Evolutionary conservation across 2,888 invertebrate genomes (phyloP).

Genomic region (Pelosia muscerda): DNA sequence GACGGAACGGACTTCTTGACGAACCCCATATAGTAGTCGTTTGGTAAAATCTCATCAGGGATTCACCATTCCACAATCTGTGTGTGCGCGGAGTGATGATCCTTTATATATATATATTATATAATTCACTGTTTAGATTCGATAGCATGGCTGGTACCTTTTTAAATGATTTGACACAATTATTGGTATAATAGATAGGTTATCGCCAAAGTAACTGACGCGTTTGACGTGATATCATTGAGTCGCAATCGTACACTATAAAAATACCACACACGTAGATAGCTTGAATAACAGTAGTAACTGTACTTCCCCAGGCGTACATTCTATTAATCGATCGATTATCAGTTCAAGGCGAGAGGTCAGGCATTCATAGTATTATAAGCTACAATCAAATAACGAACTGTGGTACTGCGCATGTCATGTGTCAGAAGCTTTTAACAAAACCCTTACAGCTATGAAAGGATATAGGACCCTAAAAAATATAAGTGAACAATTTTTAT

Average conservation of each 20-base stretch:
- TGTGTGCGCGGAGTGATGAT: no score
- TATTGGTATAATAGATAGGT: no score
- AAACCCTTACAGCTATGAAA: slow-evolving; percentile 22
- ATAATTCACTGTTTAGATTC: no score
- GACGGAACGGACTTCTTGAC: no score
- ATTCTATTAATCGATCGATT: background rate
- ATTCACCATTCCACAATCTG: no score
- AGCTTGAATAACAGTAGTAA: background rate
- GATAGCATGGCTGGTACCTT: no score
- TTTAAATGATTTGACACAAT: no score
- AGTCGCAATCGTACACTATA: background rate
- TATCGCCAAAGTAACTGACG: background rate
- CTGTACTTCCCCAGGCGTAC: background rate
- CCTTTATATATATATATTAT: no score
- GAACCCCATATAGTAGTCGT: no score
- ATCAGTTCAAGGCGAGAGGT: background rate
- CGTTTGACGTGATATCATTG: background rate
- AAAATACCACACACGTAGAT: background rate
- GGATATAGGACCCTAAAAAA: slow-evolving; percentile 19
- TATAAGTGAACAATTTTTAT: slow-evolving; percentile 36
- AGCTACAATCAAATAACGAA: background rate
- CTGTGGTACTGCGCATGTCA: background rate
- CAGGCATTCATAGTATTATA: background rate
- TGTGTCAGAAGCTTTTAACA: slow-evolving; percentile 16
- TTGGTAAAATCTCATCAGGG: no score